Evolutionary conservation across 2,113 vertebrate species (phyloP), one percentile per base, ranked within the genome.

Genomic region (Calyptommatus sinebrachiatus): DNA sequence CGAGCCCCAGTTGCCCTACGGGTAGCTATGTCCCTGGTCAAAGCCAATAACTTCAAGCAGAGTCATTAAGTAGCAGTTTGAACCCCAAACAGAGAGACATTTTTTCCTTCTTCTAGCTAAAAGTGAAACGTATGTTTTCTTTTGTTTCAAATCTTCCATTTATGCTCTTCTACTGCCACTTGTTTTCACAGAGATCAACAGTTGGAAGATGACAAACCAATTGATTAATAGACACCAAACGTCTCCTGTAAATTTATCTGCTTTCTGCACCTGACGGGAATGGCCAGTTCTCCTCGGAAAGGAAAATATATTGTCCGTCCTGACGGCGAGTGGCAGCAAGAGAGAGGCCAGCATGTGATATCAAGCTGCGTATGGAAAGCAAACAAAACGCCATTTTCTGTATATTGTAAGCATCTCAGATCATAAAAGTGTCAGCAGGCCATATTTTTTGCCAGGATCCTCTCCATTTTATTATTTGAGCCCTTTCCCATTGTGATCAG

Each of bases 221-320:
- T 92, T 92, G 94, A 94, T 93, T 81, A 93, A 95, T 92, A 91
- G 95, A 93, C 91, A 89, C 89, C 81, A 86, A 61, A 90, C 93
- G 89, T 91, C 93, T 86, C 84, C 91, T 93, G 89, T 93, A 93
- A 41, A 95, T 94, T 94, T 94, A 95, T 95, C 92, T 92, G 92
- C 94, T 95, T 95, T 95, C 95, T 87, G 89, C 95, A 95, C 95
- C 94, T 95, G 95, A 89, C 94, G 90, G 91, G 92, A 93, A 92
- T 89, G 91, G 90, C 94, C 91, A 93, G 92, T 89, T 88, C 88
- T 87, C 91, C 92, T 90, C 67, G 87, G 80, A 89, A 84, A 92
- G 73, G 89, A 90, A 94, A 92, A 95, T 95, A 94, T 94, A 95
- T 93, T 1, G 91, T 91, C 87, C 87, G 90, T 86, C 90, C 90